Base-by-base conservation (phyloP, 2,797 vertebrate species). In the Paratrypauchen microcephalus region DNA sequence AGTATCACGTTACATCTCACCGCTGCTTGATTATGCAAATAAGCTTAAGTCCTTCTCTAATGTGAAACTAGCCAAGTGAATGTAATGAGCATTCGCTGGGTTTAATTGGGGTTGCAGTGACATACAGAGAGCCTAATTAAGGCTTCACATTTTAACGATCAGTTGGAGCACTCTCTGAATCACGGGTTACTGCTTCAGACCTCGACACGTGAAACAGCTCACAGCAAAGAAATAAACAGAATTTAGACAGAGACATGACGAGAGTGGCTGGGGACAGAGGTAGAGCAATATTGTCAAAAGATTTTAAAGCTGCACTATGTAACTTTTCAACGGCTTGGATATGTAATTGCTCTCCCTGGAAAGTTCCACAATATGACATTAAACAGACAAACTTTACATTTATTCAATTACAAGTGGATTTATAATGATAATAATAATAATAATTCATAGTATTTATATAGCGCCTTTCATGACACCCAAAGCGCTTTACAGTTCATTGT, bases 121-220 rank as follows among this genome's bases (percentile, higher is more conserved):
- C 85, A 79, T 48, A 84, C 52, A 84, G 77, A 73, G 68, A 9
- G 76, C 83, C 80, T 89, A 88, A 91, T 89, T 86, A 90, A 78
- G 71, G 81, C 80, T 74, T 89, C 76, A 50, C 21, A 64, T 69
- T 89, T 85, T 89, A 91, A 90, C 83, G 64, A 87, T 87, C 76
- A 64, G 74, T 89, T 79, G 65, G 63, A 84, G 81, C 83, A 74
- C 77, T 70, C 71, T 80, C 70, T 87, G 85, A 91, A 78, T 89
- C 87, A 90, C 76, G 80, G 78, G 75, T 78, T 86, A 79, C 82
- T 30, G 72, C 81, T 75, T 67, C 77, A 63, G 63, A 82, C 66
- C 78, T 76, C 70, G 78, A 81, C 76, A 82, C 79, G 57, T 62
- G 66, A 65, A 4, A 75, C 58, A 24, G 71, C 78, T 80, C 65